These are phyloP conservation scores for Anguilla japonica DNA, from an alignment of 2,113 vertebrate species.

Conservation along the genomic window DNA sequence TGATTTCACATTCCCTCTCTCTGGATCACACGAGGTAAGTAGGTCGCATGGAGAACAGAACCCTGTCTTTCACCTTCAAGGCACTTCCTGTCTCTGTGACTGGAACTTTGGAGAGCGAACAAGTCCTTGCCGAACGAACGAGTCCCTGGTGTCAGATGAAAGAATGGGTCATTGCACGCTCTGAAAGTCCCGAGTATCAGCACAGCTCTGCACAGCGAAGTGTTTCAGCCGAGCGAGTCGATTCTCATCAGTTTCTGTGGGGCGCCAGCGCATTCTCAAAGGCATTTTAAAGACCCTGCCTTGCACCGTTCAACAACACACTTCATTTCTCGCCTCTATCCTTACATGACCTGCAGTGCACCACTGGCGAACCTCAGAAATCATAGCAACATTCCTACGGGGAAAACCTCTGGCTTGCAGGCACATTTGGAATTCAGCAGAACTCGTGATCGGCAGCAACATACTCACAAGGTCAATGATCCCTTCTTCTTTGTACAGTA, in stretches of 20 bases:
- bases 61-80: background rate
- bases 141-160: background rate
- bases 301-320: background rate
- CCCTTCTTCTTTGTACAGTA: background rate
- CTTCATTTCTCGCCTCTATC: background rate
- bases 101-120: background rate
- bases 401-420: background rate
- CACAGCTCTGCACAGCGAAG: background rate
- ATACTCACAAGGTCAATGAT: background rate
- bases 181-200: background rate
- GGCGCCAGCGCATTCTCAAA: background rate
- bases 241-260: background rate
- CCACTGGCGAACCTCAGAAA: background rate
- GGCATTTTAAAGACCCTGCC: background rate
- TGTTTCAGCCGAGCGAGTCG: background rate
- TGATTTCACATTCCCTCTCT: constrained; percentile 11
- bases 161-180: background rate
- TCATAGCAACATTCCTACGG: background rate
- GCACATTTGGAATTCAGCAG: background rate
- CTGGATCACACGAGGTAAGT: background rate
- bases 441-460: background rate
- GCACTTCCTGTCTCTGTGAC: background rate
- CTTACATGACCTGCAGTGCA: background rate
- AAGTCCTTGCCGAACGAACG: too few species aligned
- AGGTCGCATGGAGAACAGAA: background rate